These are phyloP conservation scores for Pteria penguin DNA, from an alignment of 2,888 invertebrate species.

Conservation along the genomic window DNA sequence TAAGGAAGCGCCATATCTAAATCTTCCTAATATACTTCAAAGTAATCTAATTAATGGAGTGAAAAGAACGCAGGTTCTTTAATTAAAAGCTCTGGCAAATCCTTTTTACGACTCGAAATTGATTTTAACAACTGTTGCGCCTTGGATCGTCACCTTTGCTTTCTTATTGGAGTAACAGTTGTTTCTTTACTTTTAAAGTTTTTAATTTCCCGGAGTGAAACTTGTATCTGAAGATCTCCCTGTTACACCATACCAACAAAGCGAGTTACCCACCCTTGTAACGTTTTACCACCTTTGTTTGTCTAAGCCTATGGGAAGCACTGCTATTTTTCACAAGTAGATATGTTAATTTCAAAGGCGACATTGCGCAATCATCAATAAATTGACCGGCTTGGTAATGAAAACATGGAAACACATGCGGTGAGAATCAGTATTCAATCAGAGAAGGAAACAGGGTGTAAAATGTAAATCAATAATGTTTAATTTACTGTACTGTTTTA, in stretches of 20 bases:
- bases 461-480: neutral
- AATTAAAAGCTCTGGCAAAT: too few species aligned
- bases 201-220: neutral
- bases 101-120: too few species aligned
- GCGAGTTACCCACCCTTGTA: neutral
- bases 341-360: slow-evolving; percentile 13
- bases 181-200: slow-evolving; percentile 7
- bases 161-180: slow-evolving; percentile 22
- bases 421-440: neutral
- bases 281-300: neutral
- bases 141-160: neutral
- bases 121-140: too few species aligned
- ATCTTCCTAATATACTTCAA: neutral
- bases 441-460: neutral
- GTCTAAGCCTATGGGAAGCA: neutral
- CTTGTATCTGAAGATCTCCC: neutral
- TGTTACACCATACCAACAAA: neutral
- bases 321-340: slow-evolving; percentile 29
- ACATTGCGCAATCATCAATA: neutral
- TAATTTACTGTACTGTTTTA: neutral
- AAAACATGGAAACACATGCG: neutral
- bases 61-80: too few species aligned
- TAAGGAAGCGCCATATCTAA: too few species aligned
- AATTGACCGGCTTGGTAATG: neutral
- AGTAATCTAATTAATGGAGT: neutral